Percentiles rank a stretch among this genome's conserved stretches.
phyloP scores from a whole-genome alignment of 2,113 vertebrate species.

The Numida meleagris region DNA sequence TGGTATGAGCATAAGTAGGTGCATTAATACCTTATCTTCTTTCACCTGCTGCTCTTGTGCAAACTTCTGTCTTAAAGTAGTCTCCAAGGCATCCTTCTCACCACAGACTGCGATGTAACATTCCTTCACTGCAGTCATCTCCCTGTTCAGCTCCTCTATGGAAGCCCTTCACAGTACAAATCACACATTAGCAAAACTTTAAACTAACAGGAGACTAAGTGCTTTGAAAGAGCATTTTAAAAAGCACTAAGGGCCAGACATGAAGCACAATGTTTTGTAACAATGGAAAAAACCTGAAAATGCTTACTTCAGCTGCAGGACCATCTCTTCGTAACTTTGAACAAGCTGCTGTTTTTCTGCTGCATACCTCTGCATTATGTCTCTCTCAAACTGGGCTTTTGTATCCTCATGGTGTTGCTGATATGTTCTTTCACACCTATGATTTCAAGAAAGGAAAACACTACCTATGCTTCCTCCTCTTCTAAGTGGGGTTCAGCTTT shows the following conservation, averaged over 20 bases:
- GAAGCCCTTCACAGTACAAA: constrained; percentile 76
- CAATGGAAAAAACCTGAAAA: background rate
- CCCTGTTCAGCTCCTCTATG: constrained; percentile 83
- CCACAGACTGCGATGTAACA: constrained; percentile 91
- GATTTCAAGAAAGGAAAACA: background rate
- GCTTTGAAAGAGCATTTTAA: background rate
- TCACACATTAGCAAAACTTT: background rate
- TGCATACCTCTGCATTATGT: constrained; percentile 79
- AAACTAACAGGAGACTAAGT: background rate
- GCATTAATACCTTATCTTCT: constrained; percentile 80
- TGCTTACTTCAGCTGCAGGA: constrained; percentile 83
- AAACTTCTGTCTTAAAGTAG: constrained; percentile 67
- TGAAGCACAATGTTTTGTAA: background rate
- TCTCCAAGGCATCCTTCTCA: constrained; percentile 88
- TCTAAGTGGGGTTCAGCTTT: background rate
- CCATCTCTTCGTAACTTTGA: constrained; percentile 78
- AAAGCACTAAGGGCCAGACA: background rate
- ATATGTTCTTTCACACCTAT: constrained; percentile 88
- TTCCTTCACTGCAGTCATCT: constrained; percentile 87
- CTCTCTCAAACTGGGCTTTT: constrained; percentile 83
- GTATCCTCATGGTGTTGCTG: constrained; percentile 91
- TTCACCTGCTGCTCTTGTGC: constrained; percentile 74
- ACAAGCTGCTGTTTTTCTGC: constrained; percentile 80
- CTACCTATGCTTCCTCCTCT: fast-evolving
- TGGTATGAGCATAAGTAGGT: background rate